These are phyloP conservation scores for Limnephilus rhombicus DNA, from an alignment of 2,888 invertebrate species.

Conservation along the genomic window DNA sequence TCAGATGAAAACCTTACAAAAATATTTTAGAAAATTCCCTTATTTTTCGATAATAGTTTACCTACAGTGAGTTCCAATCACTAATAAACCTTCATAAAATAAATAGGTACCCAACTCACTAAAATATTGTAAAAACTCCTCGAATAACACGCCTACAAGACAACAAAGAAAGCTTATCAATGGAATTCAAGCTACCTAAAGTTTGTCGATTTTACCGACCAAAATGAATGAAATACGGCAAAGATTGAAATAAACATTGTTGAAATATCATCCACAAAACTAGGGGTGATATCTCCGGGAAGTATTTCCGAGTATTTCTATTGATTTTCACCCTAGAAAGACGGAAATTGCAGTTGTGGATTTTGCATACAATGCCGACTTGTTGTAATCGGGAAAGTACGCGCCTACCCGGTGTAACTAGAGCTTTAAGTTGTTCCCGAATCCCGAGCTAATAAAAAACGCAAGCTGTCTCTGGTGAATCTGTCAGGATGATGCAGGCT, in stretches of 20 bases:
- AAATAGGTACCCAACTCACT: too few relatives aligned
- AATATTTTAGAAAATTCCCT: too few relatives aligned
- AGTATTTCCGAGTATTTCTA: neutral
- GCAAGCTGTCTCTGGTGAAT: too few relatives aligned
- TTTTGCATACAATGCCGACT: conserved; percentile 19
- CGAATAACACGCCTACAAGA: neutral
- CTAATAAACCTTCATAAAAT: too few relatives aligned
- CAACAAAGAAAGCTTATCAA: conserved; percentile 26
- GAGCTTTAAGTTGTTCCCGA: too few relatives aligned
- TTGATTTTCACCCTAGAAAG: conserved; percentile 8
- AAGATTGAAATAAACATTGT: conserved; percentile 4
- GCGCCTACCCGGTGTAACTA: too few relatives aligned
- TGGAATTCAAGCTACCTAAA: neutral
- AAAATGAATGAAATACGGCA: conserved; percentile 6
- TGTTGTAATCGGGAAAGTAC: neutral
- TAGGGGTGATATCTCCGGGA: neutral
- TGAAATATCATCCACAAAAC: neutral
- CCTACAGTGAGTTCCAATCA: too few relatives aligned
- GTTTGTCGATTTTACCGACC: neutral
- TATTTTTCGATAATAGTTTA: too few relatives aligned
- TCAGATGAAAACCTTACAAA: conserved; percentile 1
- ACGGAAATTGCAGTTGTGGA: neutral
- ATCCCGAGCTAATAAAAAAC: too few relatives aligned
- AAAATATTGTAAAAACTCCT: too few relatives aligned
- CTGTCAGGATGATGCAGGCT: conserved; percentile 4